Percentiles rank a stretch among this genome's conserved stretches.
Conservation (phyloP, 2,113 vertebrate genomes). For the Pseudonaja textilis region DNA sequence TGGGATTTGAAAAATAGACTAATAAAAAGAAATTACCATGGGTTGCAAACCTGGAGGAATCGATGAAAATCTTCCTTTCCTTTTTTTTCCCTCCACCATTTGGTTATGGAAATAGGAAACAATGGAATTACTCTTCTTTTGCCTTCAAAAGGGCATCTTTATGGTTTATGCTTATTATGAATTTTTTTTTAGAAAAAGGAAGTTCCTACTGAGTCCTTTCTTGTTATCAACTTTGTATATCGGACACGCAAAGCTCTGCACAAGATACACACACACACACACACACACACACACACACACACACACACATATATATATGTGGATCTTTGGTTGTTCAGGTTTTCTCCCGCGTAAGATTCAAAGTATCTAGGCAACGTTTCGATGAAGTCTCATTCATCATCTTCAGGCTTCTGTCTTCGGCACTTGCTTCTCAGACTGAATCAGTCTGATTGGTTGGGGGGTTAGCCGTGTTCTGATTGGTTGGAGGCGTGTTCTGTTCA, state of each 20-base stretch:
- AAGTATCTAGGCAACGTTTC: no score
- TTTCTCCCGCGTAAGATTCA: no score
- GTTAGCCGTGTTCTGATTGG: no score
- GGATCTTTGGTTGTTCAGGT: no score
- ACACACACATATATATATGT: no score
- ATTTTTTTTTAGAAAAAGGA: constrained; percentile 44
- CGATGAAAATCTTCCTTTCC: constrained; percentile 11
- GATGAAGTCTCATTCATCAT: no score
- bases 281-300: no score
- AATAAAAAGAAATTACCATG: constrained; percentile 58
- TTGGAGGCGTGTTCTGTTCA: no score
- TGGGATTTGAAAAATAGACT: constrained; percentile 58
- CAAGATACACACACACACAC: no score
- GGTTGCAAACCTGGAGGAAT: constrained; percentile 41
- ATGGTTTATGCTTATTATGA: neutral
- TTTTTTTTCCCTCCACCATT: neutral
- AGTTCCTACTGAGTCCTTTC: neutral
- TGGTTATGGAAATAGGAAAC: constrained; percentile 2
- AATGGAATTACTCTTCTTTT: constrained; percentile 22
- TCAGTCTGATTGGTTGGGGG: no score
- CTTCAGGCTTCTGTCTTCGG: no score
- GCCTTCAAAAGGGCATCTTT: constrained; percentile 43
- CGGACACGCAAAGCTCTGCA: constrained; percentile 29
- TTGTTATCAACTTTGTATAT: neutral
- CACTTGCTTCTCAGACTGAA: no score